A percentile compares a stretch with the other conserved stretches of the same genome.
Conservation (phyloP, 2,113 vertebrate genomes). For the Boleophthalmus pectinirostris region DNA sequence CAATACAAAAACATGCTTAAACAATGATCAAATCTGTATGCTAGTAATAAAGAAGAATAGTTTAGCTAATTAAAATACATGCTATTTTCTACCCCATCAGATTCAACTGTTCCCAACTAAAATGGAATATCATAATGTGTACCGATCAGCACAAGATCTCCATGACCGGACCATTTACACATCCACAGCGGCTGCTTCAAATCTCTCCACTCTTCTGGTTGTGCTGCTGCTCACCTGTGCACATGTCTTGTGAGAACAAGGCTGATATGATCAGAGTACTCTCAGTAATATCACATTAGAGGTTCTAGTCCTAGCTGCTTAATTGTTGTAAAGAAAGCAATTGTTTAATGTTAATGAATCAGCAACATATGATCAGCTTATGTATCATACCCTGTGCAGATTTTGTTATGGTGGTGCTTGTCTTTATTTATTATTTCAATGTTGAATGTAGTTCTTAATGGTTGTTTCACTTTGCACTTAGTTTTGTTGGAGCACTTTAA, state of each 20-base stretch:
- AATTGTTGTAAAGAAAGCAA: not conserved
- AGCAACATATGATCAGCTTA: no score
- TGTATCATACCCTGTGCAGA: not conserved
- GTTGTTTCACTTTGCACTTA: not conserved
- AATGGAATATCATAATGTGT: conserved; percentile 32
- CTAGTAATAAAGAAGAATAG: no score
- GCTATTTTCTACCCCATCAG: conserved; percentile 34
- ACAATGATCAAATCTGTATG: not conserved
- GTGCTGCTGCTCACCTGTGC: conserved; percentile 25
- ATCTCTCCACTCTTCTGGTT: not conserved
- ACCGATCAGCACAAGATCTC: conserved; percentile 31
- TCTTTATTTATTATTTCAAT: not conserved
- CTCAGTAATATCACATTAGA: no score
- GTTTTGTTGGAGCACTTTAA: not conserved
- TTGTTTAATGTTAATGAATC: not conserved
- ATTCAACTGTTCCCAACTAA: conserved; percentile 36
- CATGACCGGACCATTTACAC: conserved; percentile 34
- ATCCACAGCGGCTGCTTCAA: not conserved
- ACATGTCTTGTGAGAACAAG: not conserved
- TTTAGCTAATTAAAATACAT: not conserved
- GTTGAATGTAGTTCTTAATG: not conserved
- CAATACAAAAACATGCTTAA: not conserved
- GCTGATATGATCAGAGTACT: no score
- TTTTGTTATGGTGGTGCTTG: not conserved
- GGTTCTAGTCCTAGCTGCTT: no score